These are phyloP conservation scores for Palythoa heliodiscus DNA, from an alignment of 92 coral and sea anemone genomes.

Conservation along the genomic window DNA sequence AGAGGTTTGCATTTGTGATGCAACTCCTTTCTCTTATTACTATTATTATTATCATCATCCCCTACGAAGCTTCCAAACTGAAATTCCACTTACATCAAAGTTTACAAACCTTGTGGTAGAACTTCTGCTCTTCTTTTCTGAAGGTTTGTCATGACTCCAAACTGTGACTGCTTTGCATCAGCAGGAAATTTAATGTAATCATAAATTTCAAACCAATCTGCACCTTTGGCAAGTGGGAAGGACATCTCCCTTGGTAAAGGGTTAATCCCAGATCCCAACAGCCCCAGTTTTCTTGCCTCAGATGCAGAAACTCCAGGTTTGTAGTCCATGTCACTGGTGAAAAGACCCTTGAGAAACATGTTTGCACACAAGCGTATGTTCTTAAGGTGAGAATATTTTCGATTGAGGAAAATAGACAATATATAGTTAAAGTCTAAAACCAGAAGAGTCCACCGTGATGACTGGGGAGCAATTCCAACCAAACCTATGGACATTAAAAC, in stretches of 20 bases:
- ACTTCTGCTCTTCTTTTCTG: constrained; percentile 29
- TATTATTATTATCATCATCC: too few species aligned
- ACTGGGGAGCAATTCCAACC: constrained; percentile 82
- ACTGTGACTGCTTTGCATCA: constrained; percentile 69
- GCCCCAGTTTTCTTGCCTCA: constrained; percentile 92
- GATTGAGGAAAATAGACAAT: constrained; percentile 89
- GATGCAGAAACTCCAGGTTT: constrained; percentile 89
- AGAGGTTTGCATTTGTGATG: too few species aligned
- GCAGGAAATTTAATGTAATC: constrained; percentile 95
- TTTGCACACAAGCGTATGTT: constrained; percentile 95
- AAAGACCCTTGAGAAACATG: constrained; percentile 94
- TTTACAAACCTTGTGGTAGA: constrained; percentile 25
- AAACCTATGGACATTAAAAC: constrained; percentile 53
- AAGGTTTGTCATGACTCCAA: constrained; percentile 82
- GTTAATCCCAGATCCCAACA: constrained; percentile 73
- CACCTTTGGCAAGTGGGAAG: constrained; percentile 82
- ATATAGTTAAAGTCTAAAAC: constrained; percentile 89
- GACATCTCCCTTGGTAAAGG: constrained; percentile 98
- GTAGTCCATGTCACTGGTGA: constrained; percentile 92
- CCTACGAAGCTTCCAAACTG: too few species aligned
- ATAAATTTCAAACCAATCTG: constrained; percentile 81
- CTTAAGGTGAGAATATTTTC: constrained; percentile 84
- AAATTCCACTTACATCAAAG: not conserved
- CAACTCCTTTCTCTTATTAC: too few species aligned
- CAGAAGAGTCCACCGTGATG: constrained; percentile 91